Evolutionary conservation across 2,113 vertebrate species (phyloP), one percentile per base, ranked within the genome.

Genomic region (Sardina pilchardus): DNA sequence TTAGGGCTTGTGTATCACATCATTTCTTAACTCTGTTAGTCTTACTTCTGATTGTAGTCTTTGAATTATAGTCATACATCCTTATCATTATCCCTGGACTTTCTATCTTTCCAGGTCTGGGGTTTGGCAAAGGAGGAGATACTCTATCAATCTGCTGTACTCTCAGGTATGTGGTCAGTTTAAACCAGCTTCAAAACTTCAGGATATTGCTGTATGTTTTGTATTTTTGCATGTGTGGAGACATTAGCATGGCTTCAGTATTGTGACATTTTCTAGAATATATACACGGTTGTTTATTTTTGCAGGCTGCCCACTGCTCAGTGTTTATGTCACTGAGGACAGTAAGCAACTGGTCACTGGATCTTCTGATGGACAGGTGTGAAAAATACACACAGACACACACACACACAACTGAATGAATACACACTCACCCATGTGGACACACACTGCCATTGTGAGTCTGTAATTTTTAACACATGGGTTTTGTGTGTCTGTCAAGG

Each of bases 301-400:
- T 82, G 0, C 59, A 98, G 97, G 93, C 0, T 94, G 88, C 91
- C 96, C 97, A 26, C 93, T 98, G 81, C 90, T 97, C 56, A 96
- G 94, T 88, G 84, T 96, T 34, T 88, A 92, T 45, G 88, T 97
- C 78, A 71, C 95, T 81, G 94, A 93, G 88, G 90, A 92, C 81
- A 94, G 90, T 30, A 91, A 87, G 78, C 95, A 97, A 86, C 86
- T 98, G 26, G 88, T 97, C 39, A 93, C 91, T 1, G 97, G 98
- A 34, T 95, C 96, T 90, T 87, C 92, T 67, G 94, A 96, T 44
- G 97, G 97, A 86, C 96, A 97, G 95, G 97, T 98, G 90, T 90
- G 44, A 85, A 78, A 81, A 26, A 87, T 4, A 78, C 67, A 39
- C 6, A 45, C 0, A 71, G n/a, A 42, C 39, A 17, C n/a, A n/a